phyloP scores from a whole-genome alignment of 2,797 vertebrate genomes.

The Sebastolobus altivelis region DNA sequence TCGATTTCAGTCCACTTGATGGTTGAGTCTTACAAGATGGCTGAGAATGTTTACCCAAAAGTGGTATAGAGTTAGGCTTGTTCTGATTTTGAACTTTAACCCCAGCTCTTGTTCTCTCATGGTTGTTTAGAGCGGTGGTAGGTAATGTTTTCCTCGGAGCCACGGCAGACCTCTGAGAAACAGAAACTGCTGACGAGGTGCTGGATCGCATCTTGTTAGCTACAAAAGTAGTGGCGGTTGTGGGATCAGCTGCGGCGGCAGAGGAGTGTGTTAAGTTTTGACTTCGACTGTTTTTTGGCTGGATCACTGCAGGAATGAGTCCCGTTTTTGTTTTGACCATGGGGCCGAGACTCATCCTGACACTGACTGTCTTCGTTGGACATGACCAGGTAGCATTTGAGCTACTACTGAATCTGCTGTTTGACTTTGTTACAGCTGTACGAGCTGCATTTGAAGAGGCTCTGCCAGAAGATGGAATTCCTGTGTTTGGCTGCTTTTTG shows the following conservation, averaged over 20 bases:
- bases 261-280: background rate
- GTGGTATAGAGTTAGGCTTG: conserved; percentile 3
- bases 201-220: conserved; percentile 4
- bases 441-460: background rate
- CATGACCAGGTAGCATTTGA: background rate
- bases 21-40: background rate
- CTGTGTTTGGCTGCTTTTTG: conserved; percentile 16
- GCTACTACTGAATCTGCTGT: background rate
- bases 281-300: conserved; percentile 27
- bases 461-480: background rate
- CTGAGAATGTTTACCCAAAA: conserved; percentile 18
- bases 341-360: conserved; percentile 60
- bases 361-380: background rate
- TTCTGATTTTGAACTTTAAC: conserved; percentile 28
- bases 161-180: conserved; percentile 4
- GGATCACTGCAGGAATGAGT: conserved; percentile 60
- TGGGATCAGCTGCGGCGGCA: background rate
- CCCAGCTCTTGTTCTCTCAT: background rate
- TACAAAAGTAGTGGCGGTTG: background rate
- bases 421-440: conserved; percentile 7
- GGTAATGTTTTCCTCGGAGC: conserved; percentile 12
- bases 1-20: conserved; percentile 24
- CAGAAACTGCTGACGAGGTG: background rate
- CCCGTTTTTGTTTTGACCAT: conserved; percentile 74
- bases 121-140: background rate